Evolutionary conservation across 2,113 vertebrate species (phyloP).

Genomic region (Lota lota): DNA sequence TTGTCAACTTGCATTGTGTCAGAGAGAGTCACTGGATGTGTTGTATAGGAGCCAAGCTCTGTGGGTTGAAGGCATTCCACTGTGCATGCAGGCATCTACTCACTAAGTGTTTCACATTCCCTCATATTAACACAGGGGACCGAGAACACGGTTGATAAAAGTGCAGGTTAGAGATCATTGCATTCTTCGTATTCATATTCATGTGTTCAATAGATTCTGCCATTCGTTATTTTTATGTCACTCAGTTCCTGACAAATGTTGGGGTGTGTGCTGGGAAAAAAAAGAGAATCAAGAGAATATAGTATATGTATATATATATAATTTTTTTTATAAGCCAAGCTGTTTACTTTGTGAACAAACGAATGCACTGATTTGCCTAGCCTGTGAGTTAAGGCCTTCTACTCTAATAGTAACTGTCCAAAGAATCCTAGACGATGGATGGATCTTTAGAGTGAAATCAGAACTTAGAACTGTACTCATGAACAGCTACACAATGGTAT

Average conservation of each 20-base stretch:
- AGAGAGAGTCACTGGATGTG: constrained; percentile 68
- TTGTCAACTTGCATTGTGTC: constrained; percentile 98
- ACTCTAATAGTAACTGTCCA: no score
- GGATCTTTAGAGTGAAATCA: no score
- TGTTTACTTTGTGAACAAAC: no score
- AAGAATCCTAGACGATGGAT: no score
- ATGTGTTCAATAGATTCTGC: constrained; percentile 91
- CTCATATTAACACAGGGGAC: constrained; percentile 25
- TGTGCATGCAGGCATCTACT: constrained; percentile 67
- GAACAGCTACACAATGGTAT: no score
- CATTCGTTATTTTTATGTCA: constrained; percentile 82
- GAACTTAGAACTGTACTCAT: no score
- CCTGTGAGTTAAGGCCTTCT: no score
- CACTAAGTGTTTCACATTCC: constrained; percentile 33
- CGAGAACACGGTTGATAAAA: constrained; percentile 26
- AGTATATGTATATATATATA: background rate
- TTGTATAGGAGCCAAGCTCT: constrained; percentile 48
- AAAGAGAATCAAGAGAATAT: constrained; percentile 23
- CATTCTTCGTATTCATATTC: constrained; percentile 39
- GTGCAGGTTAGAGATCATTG: constrained; percentile 19
- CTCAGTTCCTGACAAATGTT: constrained; percentile 66
- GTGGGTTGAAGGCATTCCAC: constrained; percentile 44
- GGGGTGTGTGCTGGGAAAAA: constrained; percentile 66
- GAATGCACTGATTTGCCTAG: no score
- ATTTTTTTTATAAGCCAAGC: background rate